Base-by-base conservation (phyloP, 1,140 invertebrate species). In the Eulimnadia texana region DNA sequence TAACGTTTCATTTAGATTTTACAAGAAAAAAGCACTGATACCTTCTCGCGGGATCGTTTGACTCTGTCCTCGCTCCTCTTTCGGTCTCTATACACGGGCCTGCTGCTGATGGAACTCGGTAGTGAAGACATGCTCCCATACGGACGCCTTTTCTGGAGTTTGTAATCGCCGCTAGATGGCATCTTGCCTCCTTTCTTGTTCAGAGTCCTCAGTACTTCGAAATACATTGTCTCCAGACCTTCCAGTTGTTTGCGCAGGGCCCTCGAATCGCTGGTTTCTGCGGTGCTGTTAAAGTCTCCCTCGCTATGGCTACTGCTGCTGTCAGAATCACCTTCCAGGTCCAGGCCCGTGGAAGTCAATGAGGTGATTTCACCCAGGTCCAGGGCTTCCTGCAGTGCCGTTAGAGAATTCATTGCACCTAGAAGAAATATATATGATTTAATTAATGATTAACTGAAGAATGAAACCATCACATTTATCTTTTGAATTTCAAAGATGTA, bases 171-270 rank as follows among this genome's bases (percentile, higher is more conserved):
- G 24, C 25, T 50, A 1, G 49, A 50, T 42, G 33, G 6, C n/a
- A 42, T 28, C 20, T 28, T 28, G 24, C 24, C 20, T 10, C 50
- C 52, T 29, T 52, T 42, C 11, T 54, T 54, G 22, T 61, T 50
- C 1, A 92, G 73, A 57, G 89, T 75, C 73, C 88, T 88, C 62
- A 91, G 71, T 28, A 81, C 82, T 73, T 86, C 82, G 10, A 83
- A 82, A 69, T 94, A 93, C 89, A 93, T 93, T 62, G 80, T 84
- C 77, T 93, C 90, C 10, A 94, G 76, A 1, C 87, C 86, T 68
- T 90, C 84, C 20, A 94, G 72, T 69, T 93, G 88, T 62, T 87
- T 83, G 51, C 87, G 77, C 28, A 91, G 89, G 2, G 84, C 83
- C 64, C 82, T 75, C 0, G 85, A 84, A 71, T 90, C 86, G 11